A percentile compares a stretch with the other conserved stretches of the same genome.
These are phyloP conservation scores for Graptemys geographica DNA, from an alignment of 2,797 vertebrate genomes.

Conservation along the genomic window DNA sequence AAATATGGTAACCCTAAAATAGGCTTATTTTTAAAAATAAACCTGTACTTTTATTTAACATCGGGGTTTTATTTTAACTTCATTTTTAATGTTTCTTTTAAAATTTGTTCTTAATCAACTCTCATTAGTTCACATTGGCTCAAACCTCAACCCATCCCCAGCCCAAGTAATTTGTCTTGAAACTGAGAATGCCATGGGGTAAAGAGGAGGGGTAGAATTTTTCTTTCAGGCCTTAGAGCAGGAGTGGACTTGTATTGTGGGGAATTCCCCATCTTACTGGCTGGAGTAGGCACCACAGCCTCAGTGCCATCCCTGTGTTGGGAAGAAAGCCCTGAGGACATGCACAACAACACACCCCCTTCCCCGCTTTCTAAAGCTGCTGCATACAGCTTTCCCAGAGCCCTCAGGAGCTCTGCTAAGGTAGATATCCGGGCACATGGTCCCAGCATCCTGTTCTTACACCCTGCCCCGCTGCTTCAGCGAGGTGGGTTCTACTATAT, in stretches of 20 bases:
- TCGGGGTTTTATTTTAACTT: background rate
- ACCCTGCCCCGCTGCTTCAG: background rate
- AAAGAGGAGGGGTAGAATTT: background rate
- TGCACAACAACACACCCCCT: background rate
- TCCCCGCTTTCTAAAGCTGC: background rate
- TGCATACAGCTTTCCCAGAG: background rate
- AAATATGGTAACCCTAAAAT: too few species aligned
- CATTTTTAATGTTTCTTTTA: background rate
- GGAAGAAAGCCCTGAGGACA: background rate
- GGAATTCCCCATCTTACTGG: background rate
- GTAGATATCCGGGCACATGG: background rate
- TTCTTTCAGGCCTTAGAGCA: background rate
- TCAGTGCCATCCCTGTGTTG: background rate
- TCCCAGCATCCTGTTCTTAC: background rate
- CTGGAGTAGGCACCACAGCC: background rate
- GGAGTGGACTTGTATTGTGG: background rate
- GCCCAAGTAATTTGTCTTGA: background rate
- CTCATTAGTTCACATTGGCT: background rate
- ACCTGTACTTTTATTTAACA: background rate
- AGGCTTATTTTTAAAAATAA: background rate
- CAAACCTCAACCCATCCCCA: background rate
- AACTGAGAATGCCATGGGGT: background rate
- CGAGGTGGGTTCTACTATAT: background rate
- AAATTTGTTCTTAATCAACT: background rate
- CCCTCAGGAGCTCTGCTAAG: background rate